Conservation (phyloP, 2,113 vertebrate genomes). For the Ginglymostoma cirratum region DNA sequence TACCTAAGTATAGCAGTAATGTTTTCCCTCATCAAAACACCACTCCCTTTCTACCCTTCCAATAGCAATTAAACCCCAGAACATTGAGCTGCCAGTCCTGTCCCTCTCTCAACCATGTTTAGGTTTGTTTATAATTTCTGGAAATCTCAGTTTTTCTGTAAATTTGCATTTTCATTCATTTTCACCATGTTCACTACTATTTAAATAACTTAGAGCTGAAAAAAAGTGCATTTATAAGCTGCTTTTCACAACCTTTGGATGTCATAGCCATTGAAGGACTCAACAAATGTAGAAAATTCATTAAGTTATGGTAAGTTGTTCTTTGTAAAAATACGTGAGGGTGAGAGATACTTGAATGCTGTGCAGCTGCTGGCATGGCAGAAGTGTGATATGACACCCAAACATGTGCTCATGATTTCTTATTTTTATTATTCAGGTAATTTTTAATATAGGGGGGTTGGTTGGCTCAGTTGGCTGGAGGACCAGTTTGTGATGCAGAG, state of each 20-base stretch:
- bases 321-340: background rate
- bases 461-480: too few species aligned
- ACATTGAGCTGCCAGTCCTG: too few species aligned
- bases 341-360: background rate
- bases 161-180: background rate
- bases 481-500: too few species aligned
- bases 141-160: background rate
- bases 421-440: background rate
- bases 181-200: background rate
- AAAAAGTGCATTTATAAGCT: background rate
- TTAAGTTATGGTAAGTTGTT: background rate
- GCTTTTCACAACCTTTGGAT: background rate
- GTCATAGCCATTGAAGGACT: background rate
- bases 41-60: too few species aligned
- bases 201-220: background rate
- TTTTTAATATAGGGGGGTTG: background rate
- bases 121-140: background rate
- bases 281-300: background rate
- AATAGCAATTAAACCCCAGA: too few species aligned
- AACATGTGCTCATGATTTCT: background rate
- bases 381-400: background rate
- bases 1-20: too few species aligned
- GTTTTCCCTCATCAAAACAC: too few species aligned
- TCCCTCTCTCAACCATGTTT: too few species aligned
- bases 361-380: background rate